Base-by-base conservation (phyloP, 2,888 invertebrate species). In the Blastobasis lacticolella region DNA sequence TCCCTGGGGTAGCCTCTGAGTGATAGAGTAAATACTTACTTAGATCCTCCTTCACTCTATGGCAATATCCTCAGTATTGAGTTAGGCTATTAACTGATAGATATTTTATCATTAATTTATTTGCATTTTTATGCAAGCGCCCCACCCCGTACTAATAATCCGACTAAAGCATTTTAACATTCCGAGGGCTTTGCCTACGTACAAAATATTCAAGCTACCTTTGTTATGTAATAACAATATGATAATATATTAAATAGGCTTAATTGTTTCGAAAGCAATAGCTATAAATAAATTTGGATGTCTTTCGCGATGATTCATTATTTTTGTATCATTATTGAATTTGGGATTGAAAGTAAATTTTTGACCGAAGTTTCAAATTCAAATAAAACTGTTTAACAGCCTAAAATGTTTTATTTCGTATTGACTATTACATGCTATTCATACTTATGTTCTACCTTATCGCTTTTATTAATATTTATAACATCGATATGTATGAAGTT, bases 401-500 rank as follows among this genome's bases (percentile, higher is more conserved):
- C 80, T 82, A 84, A 73, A 61, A 56, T 60, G 63, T 63, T 65
- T 67, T 63, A 74, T 73, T 70, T 70, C 71, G 75, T 83, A 82
- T 86, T 87, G 78, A 83, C 87, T 87, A 87, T 82, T 85, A 86
- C 63, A 61, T 54, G 59, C 78, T 79, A 80, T 69, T 56, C 68
- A 64, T 42, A 48, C 67, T 71, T 71, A 70, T 70, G 63, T 43
- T 52, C 72, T 71, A 69, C 61, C 78, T 85, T 82, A 79, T 59
- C 71, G 61, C 59, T 75, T 71, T 23, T 23, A 23, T 23, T 23
- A 23, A 23, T 78, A 81, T 84, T 78, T 81, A 78, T 80, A 86
- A 87, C 87, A 85, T 82, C 88, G 88, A 88, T 88, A 88, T 88
- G 88, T 88, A 86, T 88, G 81, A 71, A 71, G 71, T 75, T 81